phyloP scores from a whole-genome alignment of 30 jellyfish, hydroid and myxozoan genomes.

The Calvadosia cruxmelitensis region DNA sequence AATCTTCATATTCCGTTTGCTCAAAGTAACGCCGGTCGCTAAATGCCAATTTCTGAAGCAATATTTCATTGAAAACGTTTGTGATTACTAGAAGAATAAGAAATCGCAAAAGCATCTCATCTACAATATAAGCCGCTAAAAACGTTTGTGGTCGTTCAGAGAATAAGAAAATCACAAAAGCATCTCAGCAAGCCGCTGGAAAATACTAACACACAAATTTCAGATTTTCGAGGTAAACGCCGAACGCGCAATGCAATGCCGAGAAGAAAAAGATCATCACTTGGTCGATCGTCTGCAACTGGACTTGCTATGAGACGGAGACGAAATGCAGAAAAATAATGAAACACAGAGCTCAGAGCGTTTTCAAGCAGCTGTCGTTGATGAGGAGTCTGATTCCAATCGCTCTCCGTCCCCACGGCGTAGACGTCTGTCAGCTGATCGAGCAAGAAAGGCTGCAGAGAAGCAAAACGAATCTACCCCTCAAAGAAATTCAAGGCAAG shows the following conservation, averaged over 20 bases:
- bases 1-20: background rate
- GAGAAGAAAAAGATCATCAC: conserved; percentile 1
- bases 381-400: no score
- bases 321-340: background rate
- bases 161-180: no score
- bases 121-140: no score
- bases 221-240: background rate
- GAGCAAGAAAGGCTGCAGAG: conserved; percentile 2
- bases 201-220: background rate
- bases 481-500: no score
- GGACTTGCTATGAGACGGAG: conserved; percentile 3
- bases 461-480: background rate
- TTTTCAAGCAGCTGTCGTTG: conserved; percentile 1
- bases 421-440: conserved; percentile 1
- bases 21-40: background rate
- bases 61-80: no score
- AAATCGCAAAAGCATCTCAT: no score
- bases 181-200: conserved; percentile 1
- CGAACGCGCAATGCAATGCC: conserved; percentile 4
- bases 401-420: conserved; percentile 5
- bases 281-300: background rate
- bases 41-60: background rate
- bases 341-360: conserved; percentile 1
- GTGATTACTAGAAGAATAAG: no score
- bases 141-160: no score